Evolutionary conservation across 2,888 invertebrate species (phyloP).

Genomic region (Piscicola geometra): DNA sequence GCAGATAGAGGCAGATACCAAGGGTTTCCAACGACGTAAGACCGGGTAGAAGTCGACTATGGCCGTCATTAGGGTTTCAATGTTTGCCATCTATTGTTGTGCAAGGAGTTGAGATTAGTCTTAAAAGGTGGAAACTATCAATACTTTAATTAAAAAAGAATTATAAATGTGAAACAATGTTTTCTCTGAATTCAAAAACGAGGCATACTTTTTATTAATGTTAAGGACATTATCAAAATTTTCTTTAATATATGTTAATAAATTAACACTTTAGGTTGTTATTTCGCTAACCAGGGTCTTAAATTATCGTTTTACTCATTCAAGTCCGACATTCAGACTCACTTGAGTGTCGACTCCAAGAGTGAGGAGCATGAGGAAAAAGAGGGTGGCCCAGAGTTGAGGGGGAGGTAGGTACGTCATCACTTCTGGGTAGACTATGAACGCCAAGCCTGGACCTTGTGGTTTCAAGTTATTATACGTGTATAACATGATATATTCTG

Average conservation of each 20-base stretch:
- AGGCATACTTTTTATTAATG: too few relatives aligned
- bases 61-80: conserved; percentile 44
- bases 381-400: conserved; percentile 50
- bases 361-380: conserved; percentile 46
- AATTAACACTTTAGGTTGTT: too few relatives aligned
- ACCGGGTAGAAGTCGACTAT: conserved; percentile 37
- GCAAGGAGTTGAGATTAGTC: not conserved
- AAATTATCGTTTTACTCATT: too few relatives aligned
- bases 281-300: too few relatives aligned
- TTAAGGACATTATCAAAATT: too few relatives aligned
- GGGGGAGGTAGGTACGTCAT: conserved; percentile 48
- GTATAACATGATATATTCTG: too few relatives aligned
- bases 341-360: conserved; percentile 45
- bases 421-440: conserved; percentile 52
- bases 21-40: conserved; percentile 32
- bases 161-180: too few relatives aligned
- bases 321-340: too few relatives aligned
- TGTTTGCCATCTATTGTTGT: conserved; percentile 42
- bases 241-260: too few relatives aligned
- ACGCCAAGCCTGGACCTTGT: conserved; percentile 50
- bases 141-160: too few relatives aligned
- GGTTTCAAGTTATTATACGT: not conserved
- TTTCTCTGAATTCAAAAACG: too few relatives aligned
- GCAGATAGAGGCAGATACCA: conserved; percentile 37
- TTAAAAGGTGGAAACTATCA: not conserved